Evolutionary conservation across 2,888 invertebrate species (phyloP).

Genomic region (Agelastica alni): DNA sequence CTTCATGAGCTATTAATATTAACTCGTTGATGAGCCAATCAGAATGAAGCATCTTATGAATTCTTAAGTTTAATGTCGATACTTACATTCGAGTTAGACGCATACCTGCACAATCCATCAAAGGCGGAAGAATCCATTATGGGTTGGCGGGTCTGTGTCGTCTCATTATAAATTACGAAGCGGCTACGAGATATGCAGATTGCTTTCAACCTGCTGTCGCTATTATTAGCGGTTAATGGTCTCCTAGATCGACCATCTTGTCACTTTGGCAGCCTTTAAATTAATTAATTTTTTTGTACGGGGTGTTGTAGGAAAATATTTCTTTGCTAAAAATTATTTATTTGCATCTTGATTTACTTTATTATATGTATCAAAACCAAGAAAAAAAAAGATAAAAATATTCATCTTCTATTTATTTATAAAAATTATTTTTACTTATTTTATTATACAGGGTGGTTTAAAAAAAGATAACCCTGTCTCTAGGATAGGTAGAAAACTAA

Average conservation of each 20-base stretch:
- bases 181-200: conserved; percentile 15
- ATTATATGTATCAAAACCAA: no score
- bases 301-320: no score
- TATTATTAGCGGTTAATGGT: conserved; percentile 20
- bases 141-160: conserved; percentile 10
- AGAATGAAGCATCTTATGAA: not conserved
- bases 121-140: conserved; percentile 1
- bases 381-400: no score
- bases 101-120: conserved; percentile 2
- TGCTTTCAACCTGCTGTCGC: conserved; percentile 4
- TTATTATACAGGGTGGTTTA: no score
- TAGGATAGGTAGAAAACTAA: no score
- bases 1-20: not conserved
- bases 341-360: no score
- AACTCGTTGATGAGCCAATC: not conserved
- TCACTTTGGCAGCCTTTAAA: not conserved
- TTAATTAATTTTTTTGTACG: no score
- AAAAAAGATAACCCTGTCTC: no score
- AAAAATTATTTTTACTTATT: no score
- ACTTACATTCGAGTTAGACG: conserved; percentile 4
- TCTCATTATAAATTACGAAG: conserved; percentile 19
- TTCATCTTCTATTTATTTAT: no score
- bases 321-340: no score
- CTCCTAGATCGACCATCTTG: conserved; percentile 16
- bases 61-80: not conserved